A percentile compares a stretch with the other conserved stretches of the same genome.
Evolutionary conservation across 2,797 vertebrate genomes (phyloP).

Genomic region (Mormyrus proboscirostris): DNA sequence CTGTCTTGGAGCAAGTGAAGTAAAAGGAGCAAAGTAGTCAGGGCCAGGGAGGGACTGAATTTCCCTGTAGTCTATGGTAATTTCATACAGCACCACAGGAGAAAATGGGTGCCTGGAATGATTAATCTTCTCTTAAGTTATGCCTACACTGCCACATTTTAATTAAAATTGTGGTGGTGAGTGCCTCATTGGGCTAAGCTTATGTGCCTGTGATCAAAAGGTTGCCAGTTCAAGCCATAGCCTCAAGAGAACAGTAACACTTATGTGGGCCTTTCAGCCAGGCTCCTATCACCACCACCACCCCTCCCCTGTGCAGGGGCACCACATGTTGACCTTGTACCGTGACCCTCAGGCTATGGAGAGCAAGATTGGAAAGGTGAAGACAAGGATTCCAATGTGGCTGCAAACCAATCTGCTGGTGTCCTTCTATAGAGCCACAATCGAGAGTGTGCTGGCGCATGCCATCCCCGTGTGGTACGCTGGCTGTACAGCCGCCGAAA

Average conservation of each 20-base stretch:
- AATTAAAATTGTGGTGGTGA: background rate
- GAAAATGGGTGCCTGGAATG: background rate
- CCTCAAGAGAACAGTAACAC: background rate
- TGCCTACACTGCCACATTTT: background rate
- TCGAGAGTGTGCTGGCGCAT: too few species aligned
- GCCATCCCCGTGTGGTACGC: too few species aligned
- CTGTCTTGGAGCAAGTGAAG: background rate
- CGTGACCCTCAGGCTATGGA: background rate
- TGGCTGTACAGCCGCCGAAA: too few species aligned
- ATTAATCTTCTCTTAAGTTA: background rate
- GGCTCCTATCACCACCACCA: too few species aligned
- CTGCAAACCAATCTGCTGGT: too few species aligned
- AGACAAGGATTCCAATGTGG: background rate
- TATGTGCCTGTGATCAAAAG: background rate
- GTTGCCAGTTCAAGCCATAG: background rate
- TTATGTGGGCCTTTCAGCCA: background rate
- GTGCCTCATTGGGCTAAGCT: background rate
- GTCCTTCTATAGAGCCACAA: too few species aligned
- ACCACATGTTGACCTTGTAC: background rate
- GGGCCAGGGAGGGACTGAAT: background rate
- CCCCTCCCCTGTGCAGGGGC: background rate
- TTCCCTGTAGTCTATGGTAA: background rate
- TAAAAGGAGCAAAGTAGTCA: background rate
- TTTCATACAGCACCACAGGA: background rate
- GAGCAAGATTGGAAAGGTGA: background rate